Conservation (phyloP, 1,140 invertebrate genomes). For the Brachionus rubens region DNA sequence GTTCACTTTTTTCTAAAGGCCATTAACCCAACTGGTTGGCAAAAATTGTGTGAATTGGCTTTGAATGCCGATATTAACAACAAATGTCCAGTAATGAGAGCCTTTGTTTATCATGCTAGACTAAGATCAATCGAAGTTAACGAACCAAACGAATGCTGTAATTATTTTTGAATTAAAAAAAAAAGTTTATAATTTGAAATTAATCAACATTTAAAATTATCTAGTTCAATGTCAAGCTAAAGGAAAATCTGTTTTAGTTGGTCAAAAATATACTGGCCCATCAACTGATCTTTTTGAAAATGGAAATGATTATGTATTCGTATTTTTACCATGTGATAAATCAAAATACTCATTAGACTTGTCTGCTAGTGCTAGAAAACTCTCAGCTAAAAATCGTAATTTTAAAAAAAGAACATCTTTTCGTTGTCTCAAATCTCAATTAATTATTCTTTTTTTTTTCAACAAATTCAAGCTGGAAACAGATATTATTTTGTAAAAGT, state of each 20-base stretch:
- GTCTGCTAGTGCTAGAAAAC: neutral
- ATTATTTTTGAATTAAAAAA: neutral
- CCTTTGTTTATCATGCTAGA: slow-evolving; percentile 27
- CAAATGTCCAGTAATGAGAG: slow-evolving; percentile 30
- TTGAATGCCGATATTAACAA: slow-evolving; percentile 1
- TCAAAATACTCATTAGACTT: slow-evolving; percentile 21
- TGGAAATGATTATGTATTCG: slow-evolving; percentile 36
- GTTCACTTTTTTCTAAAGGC: neutral
- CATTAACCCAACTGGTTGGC: slow-evolving; percentile 20
- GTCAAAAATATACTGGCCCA: neutral
- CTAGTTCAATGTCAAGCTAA: slow-evolving; percentile 6
- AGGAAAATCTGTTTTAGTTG: neutral
- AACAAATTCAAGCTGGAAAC: slow-evolving; percentile 20
- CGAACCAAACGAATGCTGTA: slow-evolving; percentile 44
- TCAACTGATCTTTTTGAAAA: neutral
- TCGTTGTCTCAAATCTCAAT: neutral
- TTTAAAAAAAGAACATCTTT: neutral
- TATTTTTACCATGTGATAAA: slow-evolving; percentile 38
- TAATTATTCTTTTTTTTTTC: neutral
- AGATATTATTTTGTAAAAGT: slow-evolving; percentile 41
- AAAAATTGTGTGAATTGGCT: slow-evolving; percentile 21
- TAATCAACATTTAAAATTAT: too few relatives aligned
- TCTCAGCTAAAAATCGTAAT: neutral
- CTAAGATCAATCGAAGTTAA: slow-evolving; percentile 2
- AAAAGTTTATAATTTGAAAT: too few relatives aligned